These are phyloP conservation scores for Pantherophis guttatus DNA, from an alignment of 2,113 vertebrate species.

Conservation along the genomic window DNA sequence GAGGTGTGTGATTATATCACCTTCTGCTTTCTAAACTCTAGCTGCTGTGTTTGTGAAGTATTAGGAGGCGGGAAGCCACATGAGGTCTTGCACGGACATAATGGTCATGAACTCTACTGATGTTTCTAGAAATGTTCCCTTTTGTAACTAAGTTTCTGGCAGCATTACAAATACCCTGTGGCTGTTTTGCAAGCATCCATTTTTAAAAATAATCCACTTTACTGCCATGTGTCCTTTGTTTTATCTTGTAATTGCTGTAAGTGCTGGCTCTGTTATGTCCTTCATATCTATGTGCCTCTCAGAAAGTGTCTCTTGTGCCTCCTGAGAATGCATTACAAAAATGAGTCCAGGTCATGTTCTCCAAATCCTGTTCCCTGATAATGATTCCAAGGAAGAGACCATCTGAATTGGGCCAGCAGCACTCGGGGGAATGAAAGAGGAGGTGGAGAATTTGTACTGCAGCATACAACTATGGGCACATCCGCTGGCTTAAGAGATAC, in stretches of 20 bases:
- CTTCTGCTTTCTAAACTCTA: not conserved
- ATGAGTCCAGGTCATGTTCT: not conserved
- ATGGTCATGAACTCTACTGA: not conserved
- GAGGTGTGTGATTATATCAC: not conserved
- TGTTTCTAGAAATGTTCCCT: constrained; percentile 1
- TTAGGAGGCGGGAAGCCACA: not conserved
- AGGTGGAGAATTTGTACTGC: not conserved
- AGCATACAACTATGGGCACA: not conserved
- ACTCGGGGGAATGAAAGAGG: not conserved
- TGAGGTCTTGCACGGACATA: not conserved
- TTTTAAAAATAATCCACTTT: constrained; percentile 7
- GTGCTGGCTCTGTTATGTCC: constrained; percentile 4
- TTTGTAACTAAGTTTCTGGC: not conserved
- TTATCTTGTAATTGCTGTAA: constrained; percentile 27
- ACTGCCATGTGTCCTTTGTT: constrained; percentile 2
- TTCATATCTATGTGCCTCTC: constrained; percentile 4
- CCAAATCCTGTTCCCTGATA: not conserved
- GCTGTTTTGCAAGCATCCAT: constrained; percentile 4
- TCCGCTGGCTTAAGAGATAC: not conserved
- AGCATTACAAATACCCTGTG: not conserved
- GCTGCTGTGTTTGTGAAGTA: not conserved
- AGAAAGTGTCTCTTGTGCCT: constrained; percentile 3
- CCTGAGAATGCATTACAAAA: not conserved
- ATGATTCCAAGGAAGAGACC: constrained; percentile 4
- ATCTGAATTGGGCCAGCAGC: constrained; percentile 3